These are phyloP conservation scores for Homarus americanus DNA, from an alignment of 1,140 invertebrate genomes.

Conservation along the genomic window DNA sequence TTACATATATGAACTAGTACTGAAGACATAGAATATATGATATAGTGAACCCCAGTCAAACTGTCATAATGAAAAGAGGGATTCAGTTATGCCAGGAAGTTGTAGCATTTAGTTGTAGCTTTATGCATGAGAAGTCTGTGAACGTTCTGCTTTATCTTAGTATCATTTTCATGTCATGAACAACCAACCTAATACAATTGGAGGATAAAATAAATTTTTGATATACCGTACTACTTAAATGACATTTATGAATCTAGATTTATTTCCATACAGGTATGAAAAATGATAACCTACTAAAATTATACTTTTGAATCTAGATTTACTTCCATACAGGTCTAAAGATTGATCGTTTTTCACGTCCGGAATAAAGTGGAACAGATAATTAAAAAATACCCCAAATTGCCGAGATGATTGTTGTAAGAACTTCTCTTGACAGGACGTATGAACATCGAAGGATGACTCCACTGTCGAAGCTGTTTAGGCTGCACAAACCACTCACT, in stretches of 20 bases:
- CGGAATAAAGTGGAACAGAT: not conserved
- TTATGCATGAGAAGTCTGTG: constrained; percentile 48
- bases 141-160: constrained; percentile 25
- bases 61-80: not conserved
- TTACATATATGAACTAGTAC: not conserved
- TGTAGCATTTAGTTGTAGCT: constrained; percentile 44
- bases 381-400: not conserved
- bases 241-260: not conserved
- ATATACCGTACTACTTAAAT: not conserved
- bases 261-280: constrained; percentile 43
- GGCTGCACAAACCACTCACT: not conserved
- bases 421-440: not conserved
- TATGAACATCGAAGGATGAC: constrained; percentile 32
- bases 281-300: not conserved
- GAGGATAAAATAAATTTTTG: too few species aligned
- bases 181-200: not conserved
- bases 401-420: not conserved
- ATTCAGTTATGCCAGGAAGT: constrained; percentile 50
- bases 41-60: not conserved
- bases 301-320: not conserved
- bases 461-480: constrained; percentile 36
- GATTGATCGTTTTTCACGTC: not conserved
- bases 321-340: constrained; percentile 38
- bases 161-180: constrained; percentile 23
- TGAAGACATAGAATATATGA: not conserved